Evolutionary conservation across 1,140 invertebrate genomes (phyloP).

Genomic region (Lordiphosa collinella): DNA sequence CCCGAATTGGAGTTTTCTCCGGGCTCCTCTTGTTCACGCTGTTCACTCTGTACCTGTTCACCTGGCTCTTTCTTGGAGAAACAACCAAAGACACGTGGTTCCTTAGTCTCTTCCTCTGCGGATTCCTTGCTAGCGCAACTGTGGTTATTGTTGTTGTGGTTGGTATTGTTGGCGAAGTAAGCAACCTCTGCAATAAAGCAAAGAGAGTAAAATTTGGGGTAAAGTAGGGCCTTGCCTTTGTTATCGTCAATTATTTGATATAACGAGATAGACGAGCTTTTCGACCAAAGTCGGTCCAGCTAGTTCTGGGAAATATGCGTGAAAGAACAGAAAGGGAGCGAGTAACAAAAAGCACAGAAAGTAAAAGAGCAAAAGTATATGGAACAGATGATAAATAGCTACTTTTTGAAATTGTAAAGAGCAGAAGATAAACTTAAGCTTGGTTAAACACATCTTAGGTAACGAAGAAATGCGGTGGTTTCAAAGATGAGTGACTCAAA

Average conservation of each 20-base stretch:
- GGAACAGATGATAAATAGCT: too few relatives aligned
- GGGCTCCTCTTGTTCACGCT: background rate
- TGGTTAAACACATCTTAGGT: too few relatives aligned
- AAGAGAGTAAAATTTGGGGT: slow-evolving; percentile 53
- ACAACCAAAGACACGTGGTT: slow-evolving; percentile 44
- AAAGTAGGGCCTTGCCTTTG: slow-evolving; percentile 48
- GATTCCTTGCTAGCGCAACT: slow-evolving; percentile 26
- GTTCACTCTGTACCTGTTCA: slow-evolving; percentile 4
- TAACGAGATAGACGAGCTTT: slow-evolving; percentile 14
- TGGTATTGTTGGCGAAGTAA: slow-evolving; percentile 69
- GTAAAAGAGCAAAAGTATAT: too few relatives aligned
- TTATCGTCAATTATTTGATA: slow-evolving; percentile 8
- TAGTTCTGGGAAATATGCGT: background rate
- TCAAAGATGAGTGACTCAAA: too few relatives aligned
- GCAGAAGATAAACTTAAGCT: too few relatives aligned
- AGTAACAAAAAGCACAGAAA: too few relatives aligned
- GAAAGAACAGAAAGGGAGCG: too few relatives aligned
- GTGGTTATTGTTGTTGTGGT: slow-evolving; percentile 21
- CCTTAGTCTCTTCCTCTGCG: slow-evolving; percentile 18
- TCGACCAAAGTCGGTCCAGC: background rate
- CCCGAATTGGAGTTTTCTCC: slow-evolving; percentile 29
- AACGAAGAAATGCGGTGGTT: too few relatives aligned
- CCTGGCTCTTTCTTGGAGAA: slow-evolving; percentile 35
- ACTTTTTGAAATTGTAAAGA: too few relatives aligned
- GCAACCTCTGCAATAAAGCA: slow-evolving; percentile 77